Evolutionary conservation across 2,888 invertebrate species (phyloP).

Genomic region (Muschampia plurimacula): DNA sequence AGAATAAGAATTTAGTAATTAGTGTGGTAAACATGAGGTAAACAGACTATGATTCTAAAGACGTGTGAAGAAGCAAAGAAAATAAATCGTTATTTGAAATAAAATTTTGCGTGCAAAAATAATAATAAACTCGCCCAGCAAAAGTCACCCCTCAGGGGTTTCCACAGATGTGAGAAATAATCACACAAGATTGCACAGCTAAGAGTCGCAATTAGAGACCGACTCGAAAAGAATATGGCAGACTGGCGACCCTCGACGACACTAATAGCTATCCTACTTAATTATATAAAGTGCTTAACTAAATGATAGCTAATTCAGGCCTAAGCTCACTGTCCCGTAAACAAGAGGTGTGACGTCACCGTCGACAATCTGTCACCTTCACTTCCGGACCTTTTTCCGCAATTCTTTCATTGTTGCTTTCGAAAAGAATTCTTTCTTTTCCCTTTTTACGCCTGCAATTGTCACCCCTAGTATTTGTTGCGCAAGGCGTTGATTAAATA

Average conservation of each 20-base stretch:
- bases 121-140: slow-evolving; percentile 22
- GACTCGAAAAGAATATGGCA: slow-evolving; percentile 64
- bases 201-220: slow-evolving; percentile 67
- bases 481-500: slow-evolving; percentile 77
- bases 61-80: not conserved
- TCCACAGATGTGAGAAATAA: slow-evolving; percentile 38
- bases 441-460: slow-evolving; percentile 74
- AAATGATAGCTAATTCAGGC: slow-evolving; percentile 82
- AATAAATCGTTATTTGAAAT: not conserved
- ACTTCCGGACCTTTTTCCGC: slow-evolving; percentile 76
- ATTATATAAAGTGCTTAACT: slow-evolving; percentile 85
- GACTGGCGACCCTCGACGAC: slow-evolving; percentile 64
- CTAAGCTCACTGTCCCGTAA: slow-evolving; percentile 73
- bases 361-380: slow-evolving; percentile 84
- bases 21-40: too few species aligned
- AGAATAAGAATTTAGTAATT: too few species aligned
- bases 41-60: not conserved
- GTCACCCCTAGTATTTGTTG: slow-evolving; percentile 81
- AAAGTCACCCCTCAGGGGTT: slow-evolving; percentile 27
- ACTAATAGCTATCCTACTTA: slow-evolving; percentile 77
- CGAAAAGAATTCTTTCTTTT: slow-evolving; percentile 79
- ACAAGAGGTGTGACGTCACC: slow-evolving; percentile 85
- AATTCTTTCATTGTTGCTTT: slow-evolving; percentile 81
- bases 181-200: slow-evolving; percentile 51
- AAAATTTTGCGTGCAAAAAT: not conserved